Percentiles rank a stretch among this genome's conserved stretches.
phyloP scores from a whole-genome alignment of 2,888 invertebrate genomes.

The Conops quadrifasciatus region DNA sequence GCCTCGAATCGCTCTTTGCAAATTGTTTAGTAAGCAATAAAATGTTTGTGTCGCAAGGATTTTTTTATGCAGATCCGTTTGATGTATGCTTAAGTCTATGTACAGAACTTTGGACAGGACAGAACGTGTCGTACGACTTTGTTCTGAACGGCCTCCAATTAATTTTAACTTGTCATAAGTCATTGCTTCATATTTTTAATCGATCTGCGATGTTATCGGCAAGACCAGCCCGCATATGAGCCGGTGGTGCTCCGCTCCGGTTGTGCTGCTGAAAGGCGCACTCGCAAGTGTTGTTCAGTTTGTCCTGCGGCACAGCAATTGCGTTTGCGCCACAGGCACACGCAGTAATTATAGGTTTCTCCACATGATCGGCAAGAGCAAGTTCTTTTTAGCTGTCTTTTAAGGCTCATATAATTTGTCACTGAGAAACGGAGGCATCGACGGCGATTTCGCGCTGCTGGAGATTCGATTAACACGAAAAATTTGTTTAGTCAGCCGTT shows the following conservation, averaged over 20 bases:
- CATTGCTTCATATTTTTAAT: conserved; percentile 13
- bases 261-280: no score
- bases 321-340: background rate
- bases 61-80: background rate
- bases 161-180: background rate
- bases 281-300: background rate
- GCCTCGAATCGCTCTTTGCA: background rate
- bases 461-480: background rate
- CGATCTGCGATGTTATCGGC: conserved; percentile 2
- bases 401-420: background rate
- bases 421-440: no score
- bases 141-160: background rate
- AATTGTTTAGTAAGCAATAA: background rate
- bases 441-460: conserved; percentile 1
- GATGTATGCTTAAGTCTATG: background rate
- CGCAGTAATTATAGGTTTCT: background rate
- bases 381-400: background rate
- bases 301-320: background rate
- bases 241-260: no score
- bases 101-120: background rate
- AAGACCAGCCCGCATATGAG: no score
- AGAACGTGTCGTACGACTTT: background rate
- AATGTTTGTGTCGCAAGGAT: background rate
- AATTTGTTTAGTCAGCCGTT: background rate
- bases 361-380: conserved; percentile 2